Base-by-base conservation (phyloP, 2,888 invertebrate genomes). In the Poecilobothrus nobilitatus region DNA sequence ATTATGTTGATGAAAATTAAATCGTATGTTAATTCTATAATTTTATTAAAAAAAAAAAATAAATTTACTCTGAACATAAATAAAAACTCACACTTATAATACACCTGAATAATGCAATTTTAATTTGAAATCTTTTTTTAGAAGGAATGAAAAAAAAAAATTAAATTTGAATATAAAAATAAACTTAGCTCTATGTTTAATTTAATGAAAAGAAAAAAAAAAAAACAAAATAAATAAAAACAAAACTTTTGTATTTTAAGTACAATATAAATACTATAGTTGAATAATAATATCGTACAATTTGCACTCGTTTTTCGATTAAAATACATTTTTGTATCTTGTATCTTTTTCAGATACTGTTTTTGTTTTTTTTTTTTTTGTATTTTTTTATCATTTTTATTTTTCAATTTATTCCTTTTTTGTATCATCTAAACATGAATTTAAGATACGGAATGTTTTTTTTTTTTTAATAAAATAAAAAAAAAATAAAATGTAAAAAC, bases 231-330 rank as follows among this genome's bases (percentile, higher is more conserved):
- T n/a, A n/a, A n/a, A n/a, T n/a, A n/a, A n/a, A n/a, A n/a, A n/a
- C n/a, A n/a, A n/a, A n/a, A n/a, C n/a, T 64, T 68, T 65, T 53
- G 65, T 64, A 53, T 44, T 22, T 18, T 41, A 65, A 66, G 8
- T 53, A 27, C 27, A 27, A 27, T 27, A 27, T 27, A 27, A 27
- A 27, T 27, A 27, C 27, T 5, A 27, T 27, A 27, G 27, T 27
- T 27, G 27, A 27, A 68, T 63, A 68, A 68, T 68, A 65, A 62
- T 27, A 68, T 8, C 44, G 53, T 65, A 27, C 68, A 68, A 68
- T 63, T 68, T 53, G 65, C 61, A 62, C 53, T 37, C 65, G 53
- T 61, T 65, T 68, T 68, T 68, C 65, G 65, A 65, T 68, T 68
- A 53, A 53, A 53, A 18, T 18, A 53, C 53, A 53, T 12, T 53